Base-by-base conservation (phyloP, 2,888 invertebrate genomes). In the Luperina nickerlii region DNA sequence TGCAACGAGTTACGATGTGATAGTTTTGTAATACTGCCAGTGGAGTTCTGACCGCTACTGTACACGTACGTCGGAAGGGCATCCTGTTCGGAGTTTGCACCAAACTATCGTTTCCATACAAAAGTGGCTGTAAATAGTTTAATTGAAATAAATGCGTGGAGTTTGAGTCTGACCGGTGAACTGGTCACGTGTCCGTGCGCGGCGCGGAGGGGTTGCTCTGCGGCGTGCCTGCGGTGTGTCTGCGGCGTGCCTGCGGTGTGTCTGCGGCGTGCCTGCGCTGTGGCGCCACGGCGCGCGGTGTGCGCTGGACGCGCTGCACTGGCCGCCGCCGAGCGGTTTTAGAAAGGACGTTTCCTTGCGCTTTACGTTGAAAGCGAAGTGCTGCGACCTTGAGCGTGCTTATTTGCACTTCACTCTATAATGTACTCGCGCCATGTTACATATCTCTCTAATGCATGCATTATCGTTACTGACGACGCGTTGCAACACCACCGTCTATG, bases 301-400 rank as follows among this genome's bases (percentile, higher is more conserved):
- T 27, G 15, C 24, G 0, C 3, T 7, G 68, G 18, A 42, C n/a
- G n/a, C 67, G 38, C n/a, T 67, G n/a, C 32, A 13, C 54, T 45
- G 42, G 9, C 24, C 60, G n/a, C 77, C 27, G 18, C 45, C 24
- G 27, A 54, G 27, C 57, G 57, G 82, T 74, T 87, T 87, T 86
- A 86, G 88, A 89, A 89, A 86, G 89, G 86, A 75, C 75, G 87
- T 81, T 75, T 84, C 85, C 82, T 84, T 79, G 85, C 78, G 60
- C 69, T 81, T 73, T 68, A 62, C 69, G 60, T 67, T 63, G 62
- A 27, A 51, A 57, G 73, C 62, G 63, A 74, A 78, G 75, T 65
- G 68, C 20, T 65, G 60, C 68, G 78, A 84, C 89, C 88, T 86
- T 80, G 86, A 68, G 65, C 62, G 74, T 62, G n/a, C 65, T 66